phyloP scores from a whole-genome alignment of 2,113 vertebrate genomes.

The Tyto alba region DNA sequence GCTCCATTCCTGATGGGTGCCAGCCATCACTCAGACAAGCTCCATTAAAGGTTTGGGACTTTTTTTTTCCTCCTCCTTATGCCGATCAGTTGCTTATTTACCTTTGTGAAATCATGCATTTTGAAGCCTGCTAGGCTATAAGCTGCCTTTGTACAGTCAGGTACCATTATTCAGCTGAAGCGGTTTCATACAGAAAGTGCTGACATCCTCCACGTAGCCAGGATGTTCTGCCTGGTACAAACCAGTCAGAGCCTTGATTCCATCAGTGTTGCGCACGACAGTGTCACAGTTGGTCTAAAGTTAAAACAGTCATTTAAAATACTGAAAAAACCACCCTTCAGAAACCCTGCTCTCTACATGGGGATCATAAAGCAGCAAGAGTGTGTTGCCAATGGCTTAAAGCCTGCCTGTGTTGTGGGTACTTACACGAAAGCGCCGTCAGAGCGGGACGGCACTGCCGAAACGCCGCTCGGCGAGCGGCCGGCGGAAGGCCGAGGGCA shows the following conservation, averaged over 20 bases:
- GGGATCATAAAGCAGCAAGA: background rate
- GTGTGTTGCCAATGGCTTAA: too few species aligned
- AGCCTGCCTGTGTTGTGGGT: background rate
- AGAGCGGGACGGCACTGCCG: rapidly evolving
- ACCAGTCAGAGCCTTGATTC: background rate
- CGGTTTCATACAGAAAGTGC: background rate
- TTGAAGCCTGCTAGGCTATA: too few species aligned
- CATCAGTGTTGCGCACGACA: rapidly evolving
- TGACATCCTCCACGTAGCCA: background rate
- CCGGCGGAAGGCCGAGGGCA: background rate
- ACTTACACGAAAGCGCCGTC: background rate
- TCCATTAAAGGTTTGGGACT: background rate
- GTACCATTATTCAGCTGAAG: background rate
- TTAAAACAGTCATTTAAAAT: background rate
- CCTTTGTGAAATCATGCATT: background rate
- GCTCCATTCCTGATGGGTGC: background rate
- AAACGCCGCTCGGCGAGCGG: background rate
- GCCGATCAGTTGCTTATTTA: background rate
- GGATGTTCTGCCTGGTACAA: too few species aligned
- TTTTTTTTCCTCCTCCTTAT: background rate
- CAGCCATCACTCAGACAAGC: background rate
- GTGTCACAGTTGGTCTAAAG: background rate
- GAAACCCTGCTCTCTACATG: background rate
- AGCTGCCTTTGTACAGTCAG: background rate
- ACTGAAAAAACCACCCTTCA: background rate